phyloP scores from a whole-genome alignment of 2,888 invertebrate species.

The Hybos culiciformis region DNA sequence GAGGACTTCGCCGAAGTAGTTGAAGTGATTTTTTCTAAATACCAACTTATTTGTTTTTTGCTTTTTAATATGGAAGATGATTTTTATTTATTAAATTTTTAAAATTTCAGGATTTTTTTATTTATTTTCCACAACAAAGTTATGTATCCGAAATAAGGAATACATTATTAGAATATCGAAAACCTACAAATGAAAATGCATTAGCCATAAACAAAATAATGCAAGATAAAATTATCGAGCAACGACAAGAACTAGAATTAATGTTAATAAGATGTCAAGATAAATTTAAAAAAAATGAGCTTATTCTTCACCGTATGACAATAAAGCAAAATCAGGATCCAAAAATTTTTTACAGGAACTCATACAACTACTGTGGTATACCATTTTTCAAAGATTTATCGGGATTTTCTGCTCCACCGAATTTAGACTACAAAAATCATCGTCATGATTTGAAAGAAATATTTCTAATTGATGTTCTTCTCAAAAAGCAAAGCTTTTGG shows the following conservation, averaged over 20 bases:
- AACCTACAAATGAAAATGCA: slow-evolving; percentile 20
- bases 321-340: neutral
- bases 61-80: no score
- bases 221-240: slow-evolving; percentile 20
- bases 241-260: slow-evolving; percentile 17
- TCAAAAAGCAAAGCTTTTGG: slow-evolving; percentile 40
- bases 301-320: neutral
- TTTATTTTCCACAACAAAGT: no score
- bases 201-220: slow-evolving; percentile 23
- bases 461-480: slow-evolving; percentile 35
- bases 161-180: no score
- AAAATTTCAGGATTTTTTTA: no score
- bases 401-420: slow-evolving; percentile 42
- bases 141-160: no score
- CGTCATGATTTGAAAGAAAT: slow-evolving; percentile 22
- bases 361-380: slow-evolving; percentile 38
- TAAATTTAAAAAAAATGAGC: slow-evolving; percentile 22
- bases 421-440: slow-evolving; percentile 45
- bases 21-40: no score
- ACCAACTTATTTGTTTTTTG: no score
- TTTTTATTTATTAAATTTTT: no score
- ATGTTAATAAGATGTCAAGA: slow-evolving; percentile 18
- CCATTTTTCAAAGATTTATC: slow-evolving; percentile 54
- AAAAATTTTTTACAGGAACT: slow-evolving; percentile 17
- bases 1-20: no score